phyloP scores from a whole-genome alignment of 2,888 invertebrate species.

The Matsumyia berberina region DNA sequence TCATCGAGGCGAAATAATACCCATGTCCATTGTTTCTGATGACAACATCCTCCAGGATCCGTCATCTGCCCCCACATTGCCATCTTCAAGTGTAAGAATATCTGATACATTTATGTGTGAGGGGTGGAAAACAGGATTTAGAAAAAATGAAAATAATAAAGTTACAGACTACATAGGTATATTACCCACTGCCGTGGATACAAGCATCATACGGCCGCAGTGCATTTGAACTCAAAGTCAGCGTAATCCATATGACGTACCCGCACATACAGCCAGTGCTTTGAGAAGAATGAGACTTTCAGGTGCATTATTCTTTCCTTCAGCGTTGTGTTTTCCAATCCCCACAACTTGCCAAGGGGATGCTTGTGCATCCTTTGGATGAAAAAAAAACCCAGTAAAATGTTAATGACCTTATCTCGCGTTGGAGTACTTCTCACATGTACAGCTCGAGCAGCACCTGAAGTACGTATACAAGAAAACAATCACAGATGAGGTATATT shows the following conservation, averaged over 20 bases:
- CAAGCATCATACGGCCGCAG: constrained; percentile 28
- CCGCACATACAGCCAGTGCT: constrained; percentile 19
- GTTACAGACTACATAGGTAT: constrained; percentile 63
- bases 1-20: constrained; percentile 57
- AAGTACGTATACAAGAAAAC: constrained; percentile 44
- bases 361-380: constrained; percentile 21
- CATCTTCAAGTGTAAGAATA: constrained; percentile 7
- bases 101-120: constrained; percentile 48
- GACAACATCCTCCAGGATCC: constrained; percentile 25
- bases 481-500: constrained; percentile 58
- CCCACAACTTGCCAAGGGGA: constrained; percentile 2
- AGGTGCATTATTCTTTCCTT: constrained; percentile 38
- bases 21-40: constrained; percentile 50
- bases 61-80: not conserved
- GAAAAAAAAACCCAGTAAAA: constrained; percentile 60
- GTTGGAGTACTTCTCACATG: constrained; percentile 28
- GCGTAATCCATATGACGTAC: not conserved
- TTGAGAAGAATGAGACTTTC: constrained; percentile 42
- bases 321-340: not conserved
- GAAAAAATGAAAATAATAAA: constrained; percentile 63
- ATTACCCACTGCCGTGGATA: constrained; percentile 54
- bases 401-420: constrained; percentile 71
- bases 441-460: constrained; percentile 10
- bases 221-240: constrained; percentile 25
- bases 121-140: constrained; percentile 5